phyloP scores from a whole-genome alignment of 2,113 vertebrate species.

The Apaloderma vittatum region DNA sequence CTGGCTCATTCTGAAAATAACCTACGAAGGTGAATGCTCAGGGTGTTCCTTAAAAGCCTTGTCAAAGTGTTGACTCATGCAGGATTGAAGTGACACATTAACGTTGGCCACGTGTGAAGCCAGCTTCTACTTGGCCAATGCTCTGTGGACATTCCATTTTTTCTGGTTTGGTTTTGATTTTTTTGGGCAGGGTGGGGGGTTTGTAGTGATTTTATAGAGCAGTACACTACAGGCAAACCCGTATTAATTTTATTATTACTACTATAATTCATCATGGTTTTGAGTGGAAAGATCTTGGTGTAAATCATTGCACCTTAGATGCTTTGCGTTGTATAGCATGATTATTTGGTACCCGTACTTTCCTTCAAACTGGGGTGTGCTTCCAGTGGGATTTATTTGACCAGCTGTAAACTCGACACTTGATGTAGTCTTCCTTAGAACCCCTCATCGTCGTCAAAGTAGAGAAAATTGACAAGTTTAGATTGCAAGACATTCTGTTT shows the following conservation, averaged over 20 bases:
- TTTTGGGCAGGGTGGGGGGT: no score
- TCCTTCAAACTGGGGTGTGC: background rate
- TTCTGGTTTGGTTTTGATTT: background rate
- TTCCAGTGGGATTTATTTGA: background rate
- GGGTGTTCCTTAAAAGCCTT: background rate
- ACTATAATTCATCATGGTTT: background rate
- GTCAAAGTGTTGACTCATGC: background rate
- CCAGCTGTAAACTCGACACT: background rate
- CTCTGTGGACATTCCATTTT: background rate
- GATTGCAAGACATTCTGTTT: background rate
- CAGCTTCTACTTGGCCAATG: background rate
- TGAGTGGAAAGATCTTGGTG: background rate
- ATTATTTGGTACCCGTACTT: background rate
- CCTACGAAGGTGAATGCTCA: slow-evolving; percentile 79
- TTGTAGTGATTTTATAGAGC: background rate
- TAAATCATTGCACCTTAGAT: background rate
- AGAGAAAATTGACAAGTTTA: background rate
- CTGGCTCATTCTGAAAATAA: slow-evolving; percentile 77
- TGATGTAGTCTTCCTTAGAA: background rate
- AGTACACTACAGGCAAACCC: background rate
- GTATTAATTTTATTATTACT: background rate
- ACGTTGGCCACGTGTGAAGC: background rate
- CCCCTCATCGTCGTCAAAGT: background rate
- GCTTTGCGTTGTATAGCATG: background rate
- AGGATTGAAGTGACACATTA: background rate